These are phyloP conservation scores for Crepidodera aurea DNA, from an alignment of 2,888 invertebrate species.

Conservation along the genomic window DNA sequence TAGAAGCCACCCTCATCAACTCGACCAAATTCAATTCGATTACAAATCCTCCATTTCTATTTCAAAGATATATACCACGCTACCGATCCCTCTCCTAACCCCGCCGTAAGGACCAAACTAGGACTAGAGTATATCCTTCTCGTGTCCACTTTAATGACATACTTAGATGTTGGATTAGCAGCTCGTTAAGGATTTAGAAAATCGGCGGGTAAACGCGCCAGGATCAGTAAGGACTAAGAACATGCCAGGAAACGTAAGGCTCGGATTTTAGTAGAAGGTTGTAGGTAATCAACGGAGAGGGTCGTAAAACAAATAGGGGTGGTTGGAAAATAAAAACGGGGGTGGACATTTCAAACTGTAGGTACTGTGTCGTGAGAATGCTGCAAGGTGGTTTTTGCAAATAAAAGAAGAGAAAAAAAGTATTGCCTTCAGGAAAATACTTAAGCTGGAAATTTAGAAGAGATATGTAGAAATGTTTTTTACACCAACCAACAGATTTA, in stretches of 20 bases:
- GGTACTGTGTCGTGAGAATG: slow-evolving; percentile 10
- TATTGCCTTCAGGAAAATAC: too few relatives aligned
- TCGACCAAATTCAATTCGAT: slow-evolving; percentile 9
- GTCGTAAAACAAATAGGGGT: slow-evolving; percentile 38
- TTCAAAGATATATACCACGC: background rate
- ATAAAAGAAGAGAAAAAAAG: too few relatives aligned
- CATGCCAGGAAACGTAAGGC: slow-evolving; percentile 26
- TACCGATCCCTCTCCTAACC: background rate
- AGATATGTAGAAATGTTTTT: too few relatives aligned
- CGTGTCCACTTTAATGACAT: slow-evolving; percentile 42
- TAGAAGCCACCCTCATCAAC: background rate
- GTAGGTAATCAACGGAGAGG: slow-evolving; percentile 14
- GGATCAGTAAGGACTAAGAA: slow-evolving; percentile 54
- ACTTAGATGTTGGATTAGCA: slow-evolving; percentile 52
- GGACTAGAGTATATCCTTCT: slow-evolving; percentile 17
- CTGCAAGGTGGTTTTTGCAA: slow-evolving; percentile 1
- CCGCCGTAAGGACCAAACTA: background rate
- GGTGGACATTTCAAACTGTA: background rate
- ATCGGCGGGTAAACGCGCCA: slow-evolving; percentile 56
- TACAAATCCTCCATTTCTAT: slow-evolving; percentile 3
- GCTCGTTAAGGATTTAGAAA: slow-evolving; percentile 58
- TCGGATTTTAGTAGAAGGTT: background rate
- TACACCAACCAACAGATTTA: too few relatives aligned
- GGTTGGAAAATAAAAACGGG: slow-evolving; percentile 25
- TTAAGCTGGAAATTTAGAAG: too few relatives aligned